Evolutionary conservation across 2,888 invertebrate genomes (phyloP), one percentile per base, ranked within the genome.

Genomic region (Pollenia angustigena): DNA sequence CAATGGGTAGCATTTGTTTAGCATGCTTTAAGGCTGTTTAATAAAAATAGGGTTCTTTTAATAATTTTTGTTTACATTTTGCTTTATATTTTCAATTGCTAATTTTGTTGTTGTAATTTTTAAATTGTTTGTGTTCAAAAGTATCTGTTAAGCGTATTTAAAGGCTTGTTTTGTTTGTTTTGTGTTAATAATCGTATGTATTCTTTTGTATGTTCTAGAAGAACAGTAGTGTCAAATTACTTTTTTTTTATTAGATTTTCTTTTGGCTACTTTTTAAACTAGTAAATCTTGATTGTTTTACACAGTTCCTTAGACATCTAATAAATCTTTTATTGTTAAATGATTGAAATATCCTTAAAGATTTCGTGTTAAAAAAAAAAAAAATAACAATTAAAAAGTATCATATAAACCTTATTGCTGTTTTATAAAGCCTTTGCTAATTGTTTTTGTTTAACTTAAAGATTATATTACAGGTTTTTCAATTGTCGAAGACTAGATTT

Each of bases 401-500:
- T 60, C 60, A 71, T 52, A 18, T 66, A 18, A 7, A 58, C 12
- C 11, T 11, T 62, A 18, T 75, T 6, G 62, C 18, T 6, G 42
- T 32, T 46, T 14, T 32, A 6, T 11, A 10, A 48, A n/a, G 23
- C 46, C 48, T 64, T 72, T 81, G 85, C 78, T 72, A 85, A 85
- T 81, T 75, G 76, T 56, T 16, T 4, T 58, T 32, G 14, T 58
- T 48, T 40, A 72, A 32, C 32, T 32, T 32, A 66, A 50, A 85
- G 71, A 85, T 85, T 81, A 85, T 66, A 81, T 85, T 85, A 85
- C 85, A 85, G 85, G 85, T 85, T 64, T 69, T 74, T 74, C 4
- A 40, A 4, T 50, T n/a, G 52, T 52, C 42, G 14, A 23, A 76
- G 52, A 62, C 8, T 12, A 52, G 42, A 23, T 6, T 60, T 32